Evolutionary conservation across 2,113 vertebrate genomes (phyloP).

Genomic region (Cryptomyrus ogoouensis): DNA sequence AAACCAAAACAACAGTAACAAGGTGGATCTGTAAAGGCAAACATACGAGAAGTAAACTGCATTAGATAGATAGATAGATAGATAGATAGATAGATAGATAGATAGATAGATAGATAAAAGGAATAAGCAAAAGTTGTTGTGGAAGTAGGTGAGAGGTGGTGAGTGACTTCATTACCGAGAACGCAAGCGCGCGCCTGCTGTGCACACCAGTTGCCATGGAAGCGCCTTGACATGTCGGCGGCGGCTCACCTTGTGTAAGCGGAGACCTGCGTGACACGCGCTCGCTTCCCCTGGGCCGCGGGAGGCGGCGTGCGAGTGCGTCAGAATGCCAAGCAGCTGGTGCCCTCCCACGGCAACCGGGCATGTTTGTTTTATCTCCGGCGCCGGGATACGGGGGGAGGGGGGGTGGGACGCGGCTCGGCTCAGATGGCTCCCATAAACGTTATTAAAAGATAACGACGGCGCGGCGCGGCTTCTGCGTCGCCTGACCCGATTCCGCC

Average conservation of each 20-base stretch:
- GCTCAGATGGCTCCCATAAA: constrained; percentile 38
- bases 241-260: constrained; percentile 60
- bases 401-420: constrained; percentile 35
- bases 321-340: constrained; percentile 45
- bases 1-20: neutral
- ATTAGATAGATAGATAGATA: neutral
- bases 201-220: constrained; percentile 60
- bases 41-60: neutral
- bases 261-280: constrained; percentile 47
- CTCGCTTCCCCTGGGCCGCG: constrained; percentile 31
- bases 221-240: constrained; percentile 55
- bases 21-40: neutral
- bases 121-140: constrained; percentile 6
- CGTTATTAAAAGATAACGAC: constrained; percentile 26
- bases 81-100: neutral
- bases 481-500: neutral
- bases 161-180: constrained; percentile 43
- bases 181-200: constrained; percentile 45
- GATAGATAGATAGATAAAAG: neutral
- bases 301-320: constrained; percentile 45
- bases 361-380: constrained; percentile 35
- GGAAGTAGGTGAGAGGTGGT: constrained; percentile 26
- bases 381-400: constrained; percentile 32
- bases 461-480: neutral
- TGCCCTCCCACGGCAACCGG: constrained; percentile 52